Evolutionary conservation across 2,113 vertebrate genomes (phyloP).

Genomic region (Machaerirhynchus nigripectus): DNA sequence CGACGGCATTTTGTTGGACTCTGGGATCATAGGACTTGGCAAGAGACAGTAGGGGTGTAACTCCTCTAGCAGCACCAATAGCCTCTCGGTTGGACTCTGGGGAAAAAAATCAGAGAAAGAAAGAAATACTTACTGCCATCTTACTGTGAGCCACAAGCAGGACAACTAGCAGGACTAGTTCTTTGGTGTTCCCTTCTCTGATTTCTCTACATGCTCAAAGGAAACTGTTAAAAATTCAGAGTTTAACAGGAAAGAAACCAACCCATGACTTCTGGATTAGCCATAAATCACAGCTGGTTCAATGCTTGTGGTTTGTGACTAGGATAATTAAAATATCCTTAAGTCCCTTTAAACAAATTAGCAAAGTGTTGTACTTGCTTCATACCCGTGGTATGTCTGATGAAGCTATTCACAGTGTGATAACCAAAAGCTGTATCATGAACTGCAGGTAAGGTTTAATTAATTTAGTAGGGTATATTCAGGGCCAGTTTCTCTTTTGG

Average conservation of each 20-base stretch:
- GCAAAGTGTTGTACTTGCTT: neutral
- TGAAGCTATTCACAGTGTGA: neutral
- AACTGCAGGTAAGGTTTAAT: neutral
- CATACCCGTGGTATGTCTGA: neutral
- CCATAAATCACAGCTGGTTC: neutral
- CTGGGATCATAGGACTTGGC: slow-evolving; percentile 76
- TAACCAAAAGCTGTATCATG: neutral
- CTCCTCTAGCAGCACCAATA: slow-evolving; percentile 67
- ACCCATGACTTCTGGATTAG: neutral
- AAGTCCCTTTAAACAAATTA: neutral
- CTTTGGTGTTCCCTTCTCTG: neutral
- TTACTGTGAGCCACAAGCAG: neutral
- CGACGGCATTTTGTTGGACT: slow-evolving; percentile 79
- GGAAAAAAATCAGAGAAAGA: neutral
- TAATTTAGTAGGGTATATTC: neutral
- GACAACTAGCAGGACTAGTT: neutral
- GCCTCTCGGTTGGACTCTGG: slow-evolving; percentile 75
- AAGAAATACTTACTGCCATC: neutral
- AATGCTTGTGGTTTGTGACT: neutral
- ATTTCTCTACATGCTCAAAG: neutral
- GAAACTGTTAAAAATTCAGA: neutral
- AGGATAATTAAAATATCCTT: neutral
- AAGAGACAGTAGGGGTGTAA: slow-evolving; percentile 74
- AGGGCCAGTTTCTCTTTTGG: neutral
- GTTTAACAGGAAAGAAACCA: neutral